Evolutionary conservation across 2,113 vertebrate genomes (phyloP).

Genomic region (Atherinomorus stipes): DNA sequence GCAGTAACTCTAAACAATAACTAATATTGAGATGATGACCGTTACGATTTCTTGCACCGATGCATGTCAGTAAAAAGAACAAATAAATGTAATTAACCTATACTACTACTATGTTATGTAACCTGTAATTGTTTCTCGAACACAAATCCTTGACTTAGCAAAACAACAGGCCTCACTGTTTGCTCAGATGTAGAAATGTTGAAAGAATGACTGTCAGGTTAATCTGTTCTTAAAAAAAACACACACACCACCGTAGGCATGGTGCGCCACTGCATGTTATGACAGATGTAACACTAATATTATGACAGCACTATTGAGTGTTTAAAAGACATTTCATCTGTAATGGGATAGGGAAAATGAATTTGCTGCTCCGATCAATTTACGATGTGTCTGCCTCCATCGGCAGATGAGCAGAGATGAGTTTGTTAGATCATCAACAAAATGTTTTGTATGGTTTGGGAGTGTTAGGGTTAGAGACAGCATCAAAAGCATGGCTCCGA

Average conservation of each 20-base stretch:
- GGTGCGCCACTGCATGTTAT: constrained; percentile 63
- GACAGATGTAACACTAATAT: constrained; percentile 73
- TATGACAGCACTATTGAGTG: constrained; percentile 68
- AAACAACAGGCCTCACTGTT: background rate
- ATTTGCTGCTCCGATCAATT: constrained; percentile 56
- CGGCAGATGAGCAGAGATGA: constrained; percentile 39
- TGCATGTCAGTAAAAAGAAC: too few relatives aligned
- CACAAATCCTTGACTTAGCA: background rate
- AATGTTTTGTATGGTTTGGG: constrained; percentile 32
- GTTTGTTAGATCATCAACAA: constrained; percentile 15
- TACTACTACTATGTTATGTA: background rate
- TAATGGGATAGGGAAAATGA: constrained; percentile 51
- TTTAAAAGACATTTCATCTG: constrained; percentile 54
- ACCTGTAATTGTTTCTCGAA: constrained; percentile 8
- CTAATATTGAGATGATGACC: too few relatives aligned
- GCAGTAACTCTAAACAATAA: background rate
- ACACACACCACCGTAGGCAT: constrained; percentile 32
- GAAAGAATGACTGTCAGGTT: constrained; percentile 37
- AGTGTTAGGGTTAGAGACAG: background rate
- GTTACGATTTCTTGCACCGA: too few relatives aligned
- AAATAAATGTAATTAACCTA: background rate
- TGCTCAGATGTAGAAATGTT: constrained; percentile 30
- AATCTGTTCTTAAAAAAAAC: constrained; percentile 32
- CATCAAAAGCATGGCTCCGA: background rate
- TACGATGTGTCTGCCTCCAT: constrained; percentile 32